Evolutionary conservation across 2,888 invertebrate species (phyloP).

Genomic region (Drosophila peninsularis): DNA sequence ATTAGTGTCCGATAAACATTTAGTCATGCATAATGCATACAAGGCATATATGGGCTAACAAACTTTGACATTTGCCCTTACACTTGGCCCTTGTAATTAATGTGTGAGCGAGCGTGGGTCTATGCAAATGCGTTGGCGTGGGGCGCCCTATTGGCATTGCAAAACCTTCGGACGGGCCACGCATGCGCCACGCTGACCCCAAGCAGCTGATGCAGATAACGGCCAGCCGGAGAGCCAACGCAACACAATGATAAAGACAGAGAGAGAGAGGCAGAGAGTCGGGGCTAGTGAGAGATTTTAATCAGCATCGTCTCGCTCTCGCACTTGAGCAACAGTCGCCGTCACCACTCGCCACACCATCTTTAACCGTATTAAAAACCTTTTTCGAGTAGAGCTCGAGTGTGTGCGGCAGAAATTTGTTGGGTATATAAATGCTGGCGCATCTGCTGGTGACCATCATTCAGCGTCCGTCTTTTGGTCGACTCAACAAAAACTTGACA

Average conservation of each 20-base stretch:
- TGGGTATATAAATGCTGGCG: slow-evolving; percentile 66
- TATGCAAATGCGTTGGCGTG: slow-evolving; percentile 68
- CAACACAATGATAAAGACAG: slow-evolving; percentile 1
- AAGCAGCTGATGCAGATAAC: slow-evolving; percentile 25
- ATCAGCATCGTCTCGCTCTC: slow-evolving; percentile 21
- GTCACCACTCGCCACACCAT: slow-evolving; percentile 8
- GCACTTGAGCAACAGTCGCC: slow-evolving; percentile 29
- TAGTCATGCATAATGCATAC: slow-evolving; percentile 22
- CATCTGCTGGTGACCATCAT: slow-evolving; percentile 72
- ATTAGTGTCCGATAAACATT: slow-evolving; percentile 36
- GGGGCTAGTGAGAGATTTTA: slow-evolving; percentile 29
- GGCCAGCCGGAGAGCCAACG: slow-evolving; percentile 4
- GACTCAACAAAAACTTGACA: slow-evolving; percentile 60
- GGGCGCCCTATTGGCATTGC: slow-evolving; percentile 70
- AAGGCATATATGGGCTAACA: slow-evolving; percentile 8
- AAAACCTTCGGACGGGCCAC: slow-evolving; percentile 57
- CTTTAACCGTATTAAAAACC: slow-evolving; percentile 30
- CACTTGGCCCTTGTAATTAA: slow-evolving; percentile 17
- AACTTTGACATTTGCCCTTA: slow-evolving; percentile 46
- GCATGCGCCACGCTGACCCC: slow-evolving; percentile 26
- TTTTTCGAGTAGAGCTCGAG: slow-evolving; percentile 22
- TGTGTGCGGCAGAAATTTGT: slow-evolving; percentile 8
- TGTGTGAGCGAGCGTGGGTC: slow-evolving; percentile 4
- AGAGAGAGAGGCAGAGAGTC: neutral
- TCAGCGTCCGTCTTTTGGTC: slow-evolving; percentile 66